Evolutionary conservation across 2,797 vertebrate species (phyloP).

Genomic region (Mus caroli): DNA sequence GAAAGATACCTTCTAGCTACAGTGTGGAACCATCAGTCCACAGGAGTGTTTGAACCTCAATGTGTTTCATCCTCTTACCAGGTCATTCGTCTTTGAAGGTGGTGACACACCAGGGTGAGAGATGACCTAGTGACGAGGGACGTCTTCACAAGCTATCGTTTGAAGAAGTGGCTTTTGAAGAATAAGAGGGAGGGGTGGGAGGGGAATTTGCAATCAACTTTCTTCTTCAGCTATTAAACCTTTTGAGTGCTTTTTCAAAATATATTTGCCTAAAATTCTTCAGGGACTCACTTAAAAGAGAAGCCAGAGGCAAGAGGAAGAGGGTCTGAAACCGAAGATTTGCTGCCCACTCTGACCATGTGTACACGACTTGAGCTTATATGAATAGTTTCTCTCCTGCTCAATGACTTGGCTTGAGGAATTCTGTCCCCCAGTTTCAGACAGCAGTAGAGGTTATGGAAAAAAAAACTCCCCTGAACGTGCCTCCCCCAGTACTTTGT

Average conservation of each 20-base stretch:
- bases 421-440: constrained; percentile 22
- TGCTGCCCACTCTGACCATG: not conserved
- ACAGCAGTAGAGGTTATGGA: not conserved
- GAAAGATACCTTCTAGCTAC: constrained; percentile 32
- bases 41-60: constrained; percentile 55
- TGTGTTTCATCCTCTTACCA: constrained; percentile 63
- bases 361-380: not conserved
- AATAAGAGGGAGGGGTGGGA: constrained; percentile 46
- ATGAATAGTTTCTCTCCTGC: constrained; percentile 60
- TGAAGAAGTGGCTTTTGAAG: constrained; percentile 72
- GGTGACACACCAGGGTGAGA: constrained; percentile 61
- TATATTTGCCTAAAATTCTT: constrained; percentile 69
- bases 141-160: constrained; percentile 63
- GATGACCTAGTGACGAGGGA: constrained; percentile 65
- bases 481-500: constrained; percentile 64
- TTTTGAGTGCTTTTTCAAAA: constrained; percentile 65
- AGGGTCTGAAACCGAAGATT: constrained; percentile 26
- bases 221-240: constrained; percentile 52
- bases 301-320: constrained; percentile 29
- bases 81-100: constrained; percentile 70
- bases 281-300: constrained; percentile 60
- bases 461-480: constrained; percentile 54
- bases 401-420: constrained; percentile 57
- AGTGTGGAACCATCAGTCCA: constrained; percentile 40
- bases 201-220: constrained; percentile 22